Evolutionary conservation across 2,888 invertebrate genomes (phyloP).

Genomic region (Acrobasis suavella): DNA sequence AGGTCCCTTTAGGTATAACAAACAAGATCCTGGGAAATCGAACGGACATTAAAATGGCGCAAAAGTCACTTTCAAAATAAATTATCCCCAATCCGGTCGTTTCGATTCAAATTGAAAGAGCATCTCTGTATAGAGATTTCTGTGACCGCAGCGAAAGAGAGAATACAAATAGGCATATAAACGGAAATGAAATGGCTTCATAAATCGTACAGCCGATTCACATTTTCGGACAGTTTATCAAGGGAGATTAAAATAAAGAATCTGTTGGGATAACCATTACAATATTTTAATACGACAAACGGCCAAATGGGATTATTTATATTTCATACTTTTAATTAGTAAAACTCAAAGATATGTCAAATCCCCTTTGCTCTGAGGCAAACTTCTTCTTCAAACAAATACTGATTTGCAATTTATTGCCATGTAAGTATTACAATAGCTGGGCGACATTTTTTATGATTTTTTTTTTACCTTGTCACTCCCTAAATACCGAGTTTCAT

Average conservation of each 20-base stretch:
- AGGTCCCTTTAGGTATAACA: constrained; percentile 44
- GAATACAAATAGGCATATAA: constrained; percentile 78
- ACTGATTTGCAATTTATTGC: no score
- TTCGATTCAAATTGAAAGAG: constrained; percentile 79
- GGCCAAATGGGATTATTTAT: not conserved
- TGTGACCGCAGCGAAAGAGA: constrained; percentile 70
- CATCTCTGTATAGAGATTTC: constrained; percentile 75
- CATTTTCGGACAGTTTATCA: constrained; percentile 56
- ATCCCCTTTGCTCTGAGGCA: no score
- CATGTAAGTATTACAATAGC: no score
- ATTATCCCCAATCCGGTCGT: constrained; percentile 75
- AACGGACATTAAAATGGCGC: constrained; percentile 58
- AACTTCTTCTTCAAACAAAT: no score
- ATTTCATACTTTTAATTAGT: no score
- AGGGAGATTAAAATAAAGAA: constrained; percentile 45
- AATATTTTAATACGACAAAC: not conserved
- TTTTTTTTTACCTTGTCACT: no score
- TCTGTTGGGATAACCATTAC: not conserved
- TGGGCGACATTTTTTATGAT: no score
- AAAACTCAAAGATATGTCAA: no score
- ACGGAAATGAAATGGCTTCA: constrained; percentile 73
- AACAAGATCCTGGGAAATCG: constrained; percentile 44
- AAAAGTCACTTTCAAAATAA: constrained; percentile 72
- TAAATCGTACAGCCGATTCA: constrained; percentile 65
- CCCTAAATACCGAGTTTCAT: no score